phyloP scores from a whole-genome alignment of 2,888 invertebrate genomes.

The Dione juno region DNA sequence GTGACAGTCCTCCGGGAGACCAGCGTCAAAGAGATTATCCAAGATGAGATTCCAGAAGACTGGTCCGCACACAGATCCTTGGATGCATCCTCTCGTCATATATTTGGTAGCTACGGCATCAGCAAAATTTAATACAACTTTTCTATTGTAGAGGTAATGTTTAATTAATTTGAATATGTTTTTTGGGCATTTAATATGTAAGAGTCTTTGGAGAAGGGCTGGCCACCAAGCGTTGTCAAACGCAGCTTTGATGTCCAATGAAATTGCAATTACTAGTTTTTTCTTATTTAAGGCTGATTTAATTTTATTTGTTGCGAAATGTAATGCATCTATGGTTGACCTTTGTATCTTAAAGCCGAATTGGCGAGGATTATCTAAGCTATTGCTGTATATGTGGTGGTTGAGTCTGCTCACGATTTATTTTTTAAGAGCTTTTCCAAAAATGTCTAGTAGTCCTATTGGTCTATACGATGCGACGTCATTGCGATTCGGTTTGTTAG shows the following conservation, averaged over 20 bases:
- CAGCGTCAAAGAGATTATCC: constrained; percentile 42
- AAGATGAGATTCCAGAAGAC: constrained; percentile 48
- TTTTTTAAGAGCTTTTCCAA: neutral
- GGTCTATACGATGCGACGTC: neutral
- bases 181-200: constrained; percentile 36
- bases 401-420: neutral
- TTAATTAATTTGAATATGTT: constrained; percentile 44
- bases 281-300: neutral
- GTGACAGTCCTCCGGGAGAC: constrained; percentile 36
- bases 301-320: neutral
- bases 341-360: neutral
- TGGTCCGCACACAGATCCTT: constrained; percentile 48
- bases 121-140: constrained; percentile 35
- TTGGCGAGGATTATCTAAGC: neutral
- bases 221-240: constrained; percentile 36
- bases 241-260: neutral
- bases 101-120: constrained; percentile 30
- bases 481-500: neutral
- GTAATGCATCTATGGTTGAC: neutral
- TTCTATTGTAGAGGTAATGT: constrained; percentile 40
- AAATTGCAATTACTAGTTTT: neutral
- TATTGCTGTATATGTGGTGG: neutral
- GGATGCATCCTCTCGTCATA: constrained; percentile 47
- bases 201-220: constrained; percentile 39
- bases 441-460: neutral